Evolutionary conservation across 2,797 vertebrate genomes (phyloP).

Genomic region (Sarcoramphus papa): DNA sequence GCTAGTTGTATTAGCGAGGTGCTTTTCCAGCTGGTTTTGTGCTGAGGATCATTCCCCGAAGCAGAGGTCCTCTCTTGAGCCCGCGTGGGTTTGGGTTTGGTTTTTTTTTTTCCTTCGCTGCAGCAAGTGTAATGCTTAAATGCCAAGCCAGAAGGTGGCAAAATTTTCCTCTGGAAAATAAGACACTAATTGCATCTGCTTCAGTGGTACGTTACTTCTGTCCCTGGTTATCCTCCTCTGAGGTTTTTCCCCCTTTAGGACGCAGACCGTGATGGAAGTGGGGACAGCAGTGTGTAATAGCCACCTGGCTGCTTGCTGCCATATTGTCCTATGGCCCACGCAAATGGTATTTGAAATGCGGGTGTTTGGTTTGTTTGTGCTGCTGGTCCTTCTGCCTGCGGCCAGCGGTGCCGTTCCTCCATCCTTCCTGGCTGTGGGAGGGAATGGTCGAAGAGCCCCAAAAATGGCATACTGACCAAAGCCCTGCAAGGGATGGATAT

Average conservation of each 20-base stretch:
- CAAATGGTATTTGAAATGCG: accelerated
- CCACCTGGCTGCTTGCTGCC: background rate
- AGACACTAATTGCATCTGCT: background rate
- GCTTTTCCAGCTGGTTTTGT: background rate
- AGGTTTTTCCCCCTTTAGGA: too few relatives aligned
- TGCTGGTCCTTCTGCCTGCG: background rate
- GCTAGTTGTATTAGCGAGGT: accelerated
- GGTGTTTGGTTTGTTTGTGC: background rate
- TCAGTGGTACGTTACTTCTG: accelerated
- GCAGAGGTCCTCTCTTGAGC: background rate
- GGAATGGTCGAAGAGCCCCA: background rate
- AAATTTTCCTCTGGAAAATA: background rate
- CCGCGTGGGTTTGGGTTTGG: background rate
- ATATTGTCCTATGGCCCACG: accelerated
- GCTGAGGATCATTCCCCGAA: accelerated
- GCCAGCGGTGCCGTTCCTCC: background rate
- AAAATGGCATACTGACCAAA: background rate
- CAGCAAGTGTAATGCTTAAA: background rate
- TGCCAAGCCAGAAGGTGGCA: background rate
- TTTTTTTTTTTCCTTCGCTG: too few relatives aligned
- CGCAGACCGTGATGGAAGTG: accelerated
- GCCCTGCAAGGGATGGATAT: accelerated
- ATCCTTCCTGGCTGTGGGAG: background rate
- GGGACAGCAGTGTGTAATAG: accelerated
- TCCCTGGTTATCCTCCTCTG: background rate